Conservation (phyloP, 2,797 vertebrate genomes). For the Lacerta agilis region DNA sequence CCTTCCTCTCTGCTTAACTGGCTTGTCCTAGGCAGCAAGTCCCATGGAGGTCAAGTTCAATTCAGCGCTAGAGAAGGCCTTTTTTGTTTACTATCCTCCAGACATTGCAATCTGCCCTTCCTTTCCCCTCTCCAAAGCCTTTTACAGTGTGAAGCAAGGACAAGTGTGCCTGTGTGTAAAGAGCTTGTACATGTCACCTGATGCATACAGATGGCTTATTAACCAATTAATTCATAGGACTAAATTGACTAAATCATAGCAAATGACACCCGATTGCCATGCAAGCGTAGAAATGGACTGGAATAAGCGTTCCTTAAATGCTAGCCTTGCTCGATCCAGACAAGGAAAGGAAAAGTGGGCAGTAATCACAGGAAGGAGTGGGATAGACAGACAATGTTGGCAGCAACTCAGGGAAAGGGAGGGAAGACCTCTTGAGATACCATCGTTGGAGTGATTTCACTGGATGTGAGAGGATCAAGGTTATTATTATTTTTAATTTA, state of each 20-base stretch:
- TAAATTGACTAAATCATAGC: constrained; percentile 79
- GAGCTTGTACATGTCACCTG: constrained; percentile 66
- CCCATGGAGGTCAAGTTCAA: constrained; percentile 55
- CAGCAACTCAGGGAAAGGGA: neutral
- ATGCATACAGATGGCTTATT: constrained; percentile 78
- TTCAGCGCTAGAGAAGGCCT: constrained; percentile 20
- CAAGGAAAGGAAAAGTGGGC: constrained; percentile 48
- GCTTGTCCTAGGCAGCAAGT: constrained; percentile 37
- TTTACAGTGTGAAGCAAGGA: constrained; percentile 67
- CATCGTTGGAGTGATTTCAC: constrained; percentile 4
- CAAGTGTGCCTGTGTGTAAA: constrained; percentile 64
- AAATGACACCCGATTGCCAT: constrained; percentile 76
- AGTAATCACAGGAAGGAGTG: constrained; percentile 26
- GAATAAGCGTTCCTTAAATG: constrained; percentile 75
- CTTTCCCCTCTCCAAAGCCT: constrained; percentile 44
- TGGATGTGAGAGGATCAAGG: constrained; percentile 15
- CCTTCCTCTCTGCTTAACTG: rapidly evolving
- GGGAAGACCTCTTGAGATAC: neutral
- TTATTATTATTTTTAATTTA: neutral
- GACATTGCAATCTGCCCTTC: constrained; percentile 58
- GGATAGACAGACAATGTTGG: constrained; percentile 22
- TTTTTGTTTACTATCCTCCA: constrained; percentile 43
- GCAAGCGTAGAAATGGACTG: constrained; percentile 74
- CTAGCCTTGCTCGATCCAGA: constrained; percentile 61
- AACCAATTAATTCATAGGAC: constrained; percentile 76